phyloP scores from a whole-genome alignment of 2,113 vertebrate genomes.

The Diadophis punctatus region DNA sequence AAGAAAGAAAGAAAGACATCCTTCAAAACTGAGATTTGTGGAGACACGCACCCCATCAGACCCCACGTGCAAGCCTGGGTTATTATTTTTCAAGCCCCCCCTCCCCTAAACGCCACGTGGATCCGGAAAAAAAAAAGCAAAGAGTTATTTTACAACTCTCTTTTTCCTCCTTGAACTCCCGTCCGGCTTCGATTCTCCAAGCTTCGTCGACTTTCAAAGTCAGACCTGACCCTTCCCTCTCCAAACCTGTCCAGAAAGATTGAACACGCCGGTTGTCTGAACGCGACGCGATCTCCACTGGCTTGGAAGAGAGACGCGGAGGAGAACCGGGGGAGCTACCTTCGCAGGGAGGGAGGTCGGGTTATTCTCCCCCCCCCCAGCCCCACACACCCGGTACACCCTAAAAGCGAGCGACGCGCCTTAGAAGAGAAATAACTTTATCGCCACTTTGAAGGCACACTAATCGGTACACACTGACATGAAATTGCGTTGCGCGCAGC shows the following conservation, averaged over 20 bases:
- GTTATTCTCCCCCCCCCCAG: no score
- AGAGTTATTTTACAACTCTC: not conserved
- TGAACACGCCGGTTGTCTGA: conserved; percentile 10
- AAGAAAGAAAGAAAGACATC: no score
- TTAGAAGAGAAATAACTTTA: no score
- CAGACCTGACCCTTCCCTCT: not conserved
- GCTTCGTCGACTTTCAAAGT: not conserved
- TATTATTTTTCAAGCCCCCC: not conserved
- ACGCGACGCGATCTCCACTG: conserved; percentile 27
- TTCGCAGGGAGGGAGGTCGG: no score
- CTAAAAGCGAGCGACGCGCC: not conserved
- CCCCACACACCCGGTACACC: no score
- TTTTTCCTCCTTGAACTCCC: no score
- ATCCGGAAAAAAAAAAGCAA: conserved; percentile 33
- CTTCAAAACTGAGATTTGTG: not conserved
- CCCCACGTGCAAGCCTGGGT: not conserved
- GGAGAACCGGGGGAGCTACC: no score
- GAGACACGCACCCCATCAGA: not conserved
- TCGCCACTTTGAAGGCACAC: no score
- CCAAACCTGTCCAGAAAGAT: not conserved
- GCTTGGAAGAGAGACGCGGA: not conserved
- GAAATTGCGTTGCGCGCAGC: no score
- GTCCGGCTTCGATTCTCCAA: not conserved
- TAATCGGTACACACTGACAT: rapidly evolving
- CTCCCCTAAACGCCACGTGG: not conserved